phyloP scores from a whole-genome alignment of 2,797 vertebrate genomes.

The Characodon lateralis region DNA sequence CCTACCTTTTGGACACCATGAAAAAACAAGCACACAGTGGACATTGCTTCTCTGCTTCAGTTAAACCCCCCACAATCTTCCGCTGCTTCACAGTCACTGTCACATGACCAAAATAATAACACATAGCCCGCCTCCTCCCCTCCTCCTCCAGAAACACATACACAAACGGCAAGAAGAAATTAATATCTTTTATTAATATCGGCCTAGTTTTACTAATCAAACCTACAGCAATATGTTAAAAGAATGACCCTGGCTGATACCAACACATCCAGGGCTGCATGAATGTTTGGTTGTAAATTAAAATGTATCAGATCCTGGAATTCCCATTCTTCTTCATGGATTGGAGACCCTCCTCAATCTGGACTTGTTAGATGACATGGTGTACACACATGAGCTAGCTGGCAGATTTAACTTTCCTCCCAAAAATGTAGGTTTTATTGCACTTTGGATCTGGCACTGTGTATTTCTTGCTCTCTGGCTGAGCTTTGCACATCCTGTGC shows the following conservation, averaged over 20 bases:
- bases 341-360: constrained; percentile 20
- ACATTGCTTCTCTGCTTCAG: background rate
- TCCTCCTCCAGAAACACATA: background rate
- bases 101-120: background rate
- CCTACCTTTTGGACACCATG: background rate
- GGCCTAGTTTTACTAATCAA: background rate
- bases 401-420: constrained; percentile 57
- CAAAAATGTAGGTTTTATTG: constrained; percentile 62
- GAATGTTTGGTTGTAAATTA: constrained; percentile 3
- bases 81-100: background rate
- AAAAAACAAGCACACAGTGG: background rate
- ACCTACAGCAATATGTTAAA: background rate
- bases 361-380: constrained; percentile 41
- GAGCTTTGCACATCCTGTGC: constrained; percentile 36
- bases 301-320: background rate
- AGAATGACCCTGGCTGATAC: background rate
- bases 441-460: constrained; percentile 51
- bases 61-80: background rate
- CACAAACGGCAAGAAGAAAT: background rate
- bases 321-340: constrained; percentile 13
- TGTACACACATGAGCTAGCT: constrained; percentile 50
- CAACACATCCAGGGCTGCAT: constrained; percentile 3
- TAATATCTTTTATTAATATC: background rate
- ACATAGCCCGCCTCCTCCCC: too few species aligned
- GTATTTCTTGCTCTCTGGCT: constrained; percentile 49